Evolutionary conservation across 2,888 invertebrate genomes (phyloP).

Genomic region (Fissipunctia ypsillon): DNA sequence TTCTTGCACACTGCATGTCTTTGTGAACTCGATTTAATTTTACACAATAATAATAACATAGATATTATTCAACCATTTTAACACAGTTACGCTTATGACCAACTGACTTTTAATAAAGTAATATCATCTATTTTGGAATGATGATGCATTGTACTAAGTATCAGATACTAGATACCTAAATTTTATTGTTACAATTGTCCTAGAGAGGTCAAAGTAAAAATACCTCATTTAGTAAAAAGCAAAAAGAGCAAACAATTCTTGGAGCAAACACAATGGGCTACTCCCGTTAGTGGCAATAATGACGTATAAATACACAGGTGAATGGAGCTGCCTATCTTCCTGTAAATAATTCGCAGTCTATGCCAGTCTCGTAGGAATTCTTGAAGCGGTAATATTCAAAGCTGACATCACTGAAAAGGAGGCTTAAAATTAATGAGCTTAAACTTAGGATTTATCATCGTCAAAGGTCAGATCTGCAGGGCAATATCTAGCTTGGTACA

Average conservation of each 20-base stretch:
- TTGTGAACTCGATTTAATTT: conserved; percentile 1
- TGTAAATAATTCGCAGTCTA: conserved; percentile 22
- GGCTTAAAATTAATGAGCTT: conserved; percentile 3
- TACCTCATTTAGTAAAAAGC: conserved; percentile 4
- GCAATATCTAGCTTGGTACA: not conserved
- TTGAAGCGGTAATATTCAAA: not conserved
- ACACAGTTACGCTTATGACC: not conserved
- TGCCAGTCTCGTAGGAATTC: conserved; percentile 10
- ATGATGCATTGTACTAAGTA: not conserved
- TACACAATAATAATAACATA: not conserved
- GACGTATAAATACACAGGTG: not conserved
- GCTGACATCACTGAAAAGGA: not conserved
- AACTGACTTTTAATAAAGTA: not conserved
- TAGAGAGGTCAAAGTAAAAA: not conserved
- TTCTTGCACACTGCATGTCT: conserved; percentile 12
- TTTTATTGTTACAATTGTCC: not conserved
- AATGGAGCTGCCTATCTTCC: conserved; percentile 1
- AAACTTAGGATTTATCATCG: not conserved
- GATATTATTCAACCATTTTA: not conserved
- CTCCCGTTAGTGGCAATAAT: conserved; percentile 9
- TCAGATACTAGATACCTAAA: not conserved
- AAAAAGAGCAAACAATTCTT: conserved; percentile 1
- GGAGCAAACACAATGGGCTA: conserved; percentile 21
- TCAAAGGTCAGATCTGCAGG: not conserved
- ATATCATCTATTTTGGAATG: not conserved